These are phyloP conservation scores for Silurus aristotelis DNA, from an alignment of 2,797 vertebrate species.

Conservation along the genomic window DNA sequence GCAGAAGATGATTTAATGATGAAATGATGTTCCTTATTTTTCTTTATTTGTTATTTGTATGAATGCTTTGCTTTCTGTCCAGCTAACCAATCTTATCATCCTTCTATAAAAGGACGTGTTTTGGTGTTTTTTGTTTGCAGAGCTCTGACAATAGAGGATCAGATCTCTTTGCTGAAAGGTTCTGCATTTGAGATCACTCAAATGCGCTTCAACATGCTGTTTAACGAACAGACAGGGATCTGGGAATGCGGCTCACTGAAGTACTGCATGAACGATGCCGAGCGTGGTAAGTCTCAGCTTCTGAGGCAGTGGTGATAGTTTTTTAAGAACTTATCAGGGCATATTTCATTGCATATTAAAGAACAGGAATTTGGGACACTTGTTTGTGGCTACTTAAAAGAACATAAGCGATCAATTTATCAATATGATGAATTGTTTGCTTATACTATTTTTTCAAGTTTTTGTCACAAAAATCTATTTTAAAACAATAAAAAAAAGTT, in stretches of 20 bases:
- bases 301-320: not conserved
- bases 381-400: not conserved
- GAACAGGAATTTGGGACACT: not conserved
- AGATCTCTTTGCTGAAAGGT: constrained; percentile 73
- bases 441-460: too few species aligned
- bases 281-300: constrained; percentile 62
- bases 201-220: constrained; percentile 76
- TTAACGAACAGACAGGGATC: constrained; percentile 62
- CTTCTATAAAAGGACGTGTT: not conserved
- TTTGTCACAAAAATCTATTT: not conserved
- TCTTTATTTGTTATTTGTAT: not conserved
- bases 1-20: too few species aligned
- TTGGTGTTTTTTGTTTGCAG: constrained; percentile 51
- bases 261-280: constrained; percentile 71
- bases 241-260: constrained; percentile 71
- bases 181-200: constrained; percentile 72
- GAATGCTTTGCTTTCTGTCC: not conserved
- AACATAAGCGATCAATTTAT: not conserved
- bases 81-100: not conserved
- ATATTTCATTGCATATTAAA: not conserved
- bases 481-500: not conserved
- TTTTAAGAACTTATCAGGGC: not conserved
- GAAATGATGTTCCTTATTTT: not conserved
- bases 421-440: not conserved
- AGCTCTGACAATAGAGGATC: constrained; percentile 68